Evolutionary conservation across 2,797 vertebrate genomes (phyloP).

Genomic region (Epinephelus malabaricus): DNA sequence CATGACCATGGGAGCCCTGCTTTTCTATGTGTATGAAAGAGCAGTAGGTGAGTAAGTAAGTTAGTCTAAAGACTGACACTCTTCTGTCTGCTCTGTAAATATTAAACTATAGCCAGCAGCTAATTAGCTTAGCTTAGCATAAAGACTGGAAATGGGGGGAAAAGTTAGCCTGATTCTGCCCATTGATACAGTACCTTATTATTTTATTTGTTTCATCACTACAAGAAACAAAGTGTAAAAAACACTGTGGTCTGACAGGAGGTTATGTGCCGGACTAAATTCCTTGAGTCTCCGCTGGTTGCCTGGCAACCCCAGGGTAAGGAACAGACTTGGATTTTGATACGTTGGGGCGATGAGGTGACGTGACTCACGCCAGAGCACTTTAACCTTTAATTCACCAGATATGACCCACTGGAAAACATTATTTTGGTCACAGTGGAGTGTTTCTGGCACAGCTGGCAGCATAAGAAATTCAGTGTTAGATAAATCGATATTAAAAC

Average conservation of each 20-base stretch:
- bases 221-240: background rate
- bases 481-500: background rate
- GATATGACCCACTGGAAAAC: background rate
- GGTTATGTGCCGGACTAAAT: background rate
- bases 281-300: constrained; percentile 1
- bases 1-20: too few species aligned
- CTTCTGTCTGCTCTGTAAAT: background rate
- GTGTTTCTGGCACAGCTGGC: background rate
- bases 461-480: background rate
- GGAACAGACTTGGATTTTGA: background rate
- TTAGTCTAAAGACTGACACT: background rate
- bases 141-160: background rate
- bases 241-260: background rate
- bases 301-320: constrained; percentile 4
- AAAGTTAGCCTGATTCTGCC: too few species aligned
- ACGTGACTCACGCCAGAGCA: background rate
- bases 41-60: too few species aligned
- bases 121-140: constrained; percentile 2
- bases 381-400: background rate
- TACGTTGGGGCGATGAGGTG: background rate
- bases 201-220: too few species aligned
- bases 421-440: background rate
- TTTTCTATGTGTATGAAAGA: too few species aligned
- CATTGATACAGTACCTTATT: too few species aligned
- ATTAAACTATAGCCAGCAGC: background rate